Evolutionary conservation across 2,797 vertebrate genomes (phyloP).

Genomic region (Gobionotothen gibberifrons): DNA sequence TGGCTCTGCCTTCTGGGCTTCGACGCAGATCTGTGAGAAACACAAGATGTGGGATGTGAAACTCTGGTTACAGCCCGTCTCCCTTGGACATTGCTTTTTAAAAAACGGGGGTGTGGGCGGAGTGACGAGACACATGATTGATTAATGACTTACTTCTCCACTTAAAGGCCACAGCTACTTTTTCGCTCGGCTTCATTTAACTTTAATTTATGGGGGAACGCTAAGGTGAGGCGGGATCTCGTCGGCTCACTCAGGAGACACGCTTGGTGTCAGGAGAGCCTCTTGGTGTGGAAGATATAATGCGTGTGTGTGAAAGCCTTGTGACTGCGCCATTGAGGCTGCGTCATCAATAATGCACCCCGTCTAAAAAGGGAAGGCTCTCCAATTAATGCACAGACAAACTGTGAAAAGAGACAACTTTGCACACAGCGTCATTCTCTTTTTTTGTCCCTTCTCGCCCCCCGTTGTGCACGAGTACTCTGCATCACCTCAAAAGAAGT

Average conservation of each 20-base stretch:
- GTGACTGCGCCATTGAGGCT: conserved; percentile 65
- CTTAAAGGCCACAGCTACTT: conserved; percentile 77
- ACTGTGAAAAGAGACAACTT: conserved; percentile 58
- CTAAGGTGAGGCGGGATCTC: conserved; percentile 76
- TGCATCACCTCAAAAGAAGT: conserved; percentile 61
- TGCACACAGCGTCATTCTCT: conserved; percentile 36
- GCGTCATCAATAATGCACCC: conserved; percentile 78
- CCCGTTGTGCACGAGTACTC: conserved; percentile 62
- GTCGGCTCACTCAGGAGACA: conserved; percentile 67
- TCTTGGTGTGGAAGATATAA: conserved; percentile 45
- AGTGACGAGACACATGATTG: conserved; percentile 79
- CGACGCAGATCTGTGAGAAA: conserved; percentile 51
- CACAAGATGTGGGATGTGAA: conserved; percentile 56
- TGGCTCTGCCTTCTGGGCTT: conserved; percentile 74
- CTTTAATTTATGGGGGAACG: conserved; percentile 80
- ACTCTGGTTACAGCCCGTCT: conserved; percentile 60
- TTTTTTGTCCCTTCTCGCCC: conserved; percentile 63
- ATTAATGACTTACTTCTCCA: conserved; percentile 83
- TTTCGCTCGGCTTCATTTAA: conserved; percentile 73
- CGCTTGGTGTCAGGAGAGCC: conserved; percentile 73
- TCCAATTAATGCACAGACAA: conserved; percentile 78
- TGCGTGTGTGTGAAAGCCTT: conserved; percentile 43
- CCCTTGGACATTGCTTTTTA: conserved; percentile 79
- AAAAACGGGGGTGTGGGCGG: conserved; percentile 64
- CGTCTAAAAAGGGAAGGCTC: conserved; percentile 76